phyloP scores from a whole-genome alignment of 2,888 invertebrate genomes.

The Lithophane leautieri region DNA sequence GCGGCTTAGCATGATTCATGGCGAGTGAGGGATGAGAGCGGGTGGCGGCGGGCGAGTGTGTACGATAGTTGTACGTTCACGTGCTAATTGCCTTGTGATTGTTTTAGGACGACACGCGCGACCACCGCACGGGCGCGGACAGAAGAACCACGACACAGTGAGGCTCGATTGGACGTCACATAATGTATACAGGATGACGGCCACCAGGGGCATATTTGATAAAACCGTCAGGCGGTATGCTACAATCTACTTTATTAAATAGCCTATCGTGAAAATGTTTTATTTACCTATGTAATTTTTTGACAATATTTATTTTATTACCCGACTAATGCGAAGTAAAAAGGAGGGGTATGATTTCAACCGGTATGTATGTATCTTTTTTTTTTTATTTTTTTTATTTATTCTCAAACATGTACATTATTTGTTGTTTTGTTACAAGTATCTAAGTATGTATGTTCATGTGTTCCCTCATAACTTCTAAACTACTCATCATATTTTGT shows the following conservation, averaged over 20 bases:
- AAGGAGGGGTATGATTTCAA: no score
- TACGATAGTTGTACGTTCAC: slow-evolving; percentile 54
- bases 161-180: no score
- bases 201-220: not conserved
- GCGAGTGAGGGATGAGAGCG: slow-evolving; percentile 1
- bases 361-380: no score
- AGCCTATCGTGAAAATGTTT: no score
- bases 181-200: not conserved
- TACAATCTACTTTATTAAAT: no score
- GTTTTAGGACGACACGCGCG: slow-evolving; percentile 46
- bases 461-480: no score
- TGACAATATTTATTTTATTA: not conserved
- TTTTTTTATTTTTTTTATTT: no score
- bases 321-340: no score
- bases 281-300: not conserved
- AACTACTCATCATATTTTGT: no score
- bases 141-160: slow-evolving; percentile 1
- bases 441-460: no score
- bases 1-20: slow-evolving; percentile 58
- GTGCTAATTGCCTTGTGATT: slow-evolving; percentile 66
- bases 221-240: not conserved
- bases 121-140: not conserved
- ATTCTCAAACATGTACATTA: no score
- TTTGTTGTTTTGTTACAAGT: no score
- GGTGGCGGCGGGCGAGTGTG: not conserved